Percentiles rank a stretch among this genome's conserved stretches.
Conservation (phyloP, 2,888 invertebrate genomes). For the Ommatoiulus sabulosus region DNA sequence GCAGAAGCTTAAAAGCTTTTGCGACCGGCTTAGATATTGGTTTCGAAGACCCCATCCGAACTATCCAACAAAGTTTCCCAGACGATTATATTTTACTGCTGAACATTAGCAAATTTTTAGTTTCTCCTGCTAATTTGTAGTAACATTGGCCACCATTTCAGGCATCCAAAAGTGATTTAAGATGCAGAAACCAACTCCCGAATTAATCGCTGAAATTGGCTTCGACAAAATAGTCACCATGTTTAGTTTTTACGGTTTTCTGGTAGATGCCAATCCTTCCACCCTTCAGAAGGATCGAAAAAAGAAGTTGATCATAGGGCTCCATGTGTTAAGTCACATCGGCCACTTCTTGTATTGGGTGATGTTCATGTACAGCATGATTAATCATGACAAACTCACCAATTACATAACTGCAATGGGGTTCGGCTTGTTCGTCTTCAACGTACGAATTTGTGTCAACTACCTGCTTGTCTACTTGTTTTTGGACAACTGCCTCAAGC, state of each 20-base stretch:
- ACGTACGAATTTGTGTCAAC: neutral
- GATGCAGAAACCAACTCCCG: neutral
- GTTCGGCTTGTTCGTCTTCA: neutral
- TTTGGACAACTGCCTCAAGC: neutral
- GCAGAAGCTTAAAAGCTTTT: no score
- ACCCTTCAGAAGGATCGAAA: neutral
- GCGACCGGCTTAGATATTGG: no score
- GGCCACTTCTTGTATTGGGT: neutral
- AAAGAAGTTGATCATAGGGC: neutral
- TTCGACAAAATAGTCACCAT: neutral
- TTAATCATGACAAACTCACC: neutral
- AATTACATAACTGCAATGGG: neutral
- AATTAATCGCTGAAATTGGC: neutral
- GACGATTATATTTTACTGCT: no score
- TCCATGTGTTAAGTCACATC: neutral
- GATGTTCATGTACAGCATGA: neutral
- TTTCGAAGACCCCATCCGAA: no score
- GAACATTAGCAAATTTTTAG: no score
- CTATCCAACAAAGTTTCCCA: no score
- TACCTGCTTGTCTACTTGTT: neutral
- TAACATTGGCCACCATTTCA: no score
- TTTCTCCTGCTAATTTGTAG: no score
- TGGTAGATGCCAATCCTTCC: neutral
- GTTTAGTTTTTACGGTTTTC: neutral
- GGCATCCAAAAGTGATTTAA: neutral